Evolutionary conservation across 2,797 vertebrate species (phyloP).

Genomic region (Knipowitschia caucasica): DNA sequence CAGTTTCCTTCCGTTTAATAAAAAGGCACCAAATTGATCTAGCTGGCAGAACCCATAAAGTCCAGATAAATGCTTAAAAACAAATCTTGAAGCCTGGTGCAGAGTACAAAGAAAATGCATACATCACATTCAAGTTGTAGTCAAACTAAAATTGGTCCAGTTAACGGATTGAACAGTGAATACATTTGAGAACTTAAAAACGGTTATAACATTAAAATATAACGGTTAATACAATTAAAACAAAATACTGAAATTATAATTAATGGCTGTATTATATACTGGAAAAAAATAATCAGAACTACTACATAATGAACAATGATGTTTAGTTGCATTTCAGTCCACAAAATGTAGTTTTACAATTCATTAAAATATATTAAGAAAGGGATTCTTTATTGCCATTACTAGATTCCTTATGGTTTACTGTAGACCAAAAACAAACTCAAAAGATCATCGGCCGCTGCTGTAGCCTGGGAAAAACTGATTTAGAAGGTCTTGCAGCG

Average conservation of each 20-base stretch:
- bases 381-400: slow-evolving; percentile 69
- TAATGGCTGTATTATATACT: slow-evolving; percentile 30
- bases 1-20: not conserved
- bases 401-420: slow-evolving; percentile 68
- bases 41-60: no score
- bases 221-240: slow-evolving; percentile 44
- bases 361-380: slow-evolving; percentile 79
- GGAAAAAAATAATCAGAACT: slow-evolving; percentile 36
- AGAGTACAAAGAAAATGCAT: not conserved
- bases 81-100: not conserved
- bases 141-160: slow-evolving; percentile 4
- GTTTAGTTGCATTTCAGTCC: slow-evolving; percentile 45
- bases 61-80: not conserved
- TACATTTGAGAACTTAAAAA: slow-evolving; percentile 28
- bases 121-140: not conserved
- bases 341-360: slow-evolving; percentile 60
- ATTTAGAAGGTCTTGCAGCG: slow-evolving; percentile 84
- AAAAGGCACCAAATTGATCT: not conserved
- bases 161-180: slow-evolving; percentile 11
- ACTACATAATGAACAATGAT: slow-evolving; percentile 45
- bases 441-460: slow-evolving; percentile 87
- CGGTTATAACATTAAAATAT: slow-evolving; percentile 43
- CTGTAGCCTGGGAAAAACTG: slow-evolving; percentile 97
- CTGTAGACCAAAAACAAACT: slow-evolving; percentile 33
- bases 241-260: slow-evolving; percentile 18